Base-by-base conservation (phyloP, 2,888 invertebrate genomes). In the Agonopterix heracliana region DNA sequence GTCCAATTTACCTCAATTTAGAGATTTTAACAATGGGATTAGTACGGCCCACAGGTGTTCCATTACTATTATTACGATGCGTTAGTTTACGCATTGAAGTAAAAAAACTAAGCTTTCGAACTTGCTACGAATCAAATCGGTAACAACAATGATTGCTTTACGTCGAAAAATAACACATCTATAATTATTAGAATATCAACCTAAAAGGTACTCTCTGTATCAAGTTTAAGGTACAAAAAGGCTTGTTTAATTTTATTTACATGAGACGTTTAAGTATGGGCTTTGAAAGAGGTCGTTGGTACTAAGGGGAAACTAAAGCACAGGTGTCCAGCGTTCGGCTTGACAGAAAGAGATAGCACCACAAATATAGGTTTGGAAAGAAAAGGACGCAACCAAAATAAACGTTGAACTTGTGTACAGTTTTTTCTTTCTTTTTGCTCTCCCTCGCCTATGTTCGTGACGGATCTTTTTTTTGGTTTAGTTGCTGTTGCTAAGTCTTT, bases 401-500 rank as follows among this genome's bases (percentile, higher is more conserved):
- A 88, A 88, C 85, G 87, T 81, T 87, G 86, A 86, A 87, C 88
- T 87, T 86, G 81, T 83, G 82, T 80, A 74, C 69, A 71, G 68
- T 71, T 76, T 83, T 85, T 84, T 84, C n/a, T 78, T 79, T 78
- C 78, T 75, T 79, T 79, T 78, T 69, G 78, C 82, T 84, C 88
- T 84, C 88, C 87, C 86, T 86, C 80, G 87, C 86, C 87, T 87
- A 87, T 87, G 88, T 83, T 88, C 88, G 88, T 88, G 88, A 86
- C 81, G 83, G 79, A 73, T 81, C 77, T 86, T 86, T 83, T 72
- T 75, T 82, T 77, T 71, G 68, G 83, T 86, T 48, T 81, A 80
- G 83, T 84, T 81, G 74, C 69, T 73, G 69, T 69, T 67, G 76
- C 64, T 69, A 73, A 62, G 73, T 71, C 78, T 81, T 86, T 26